Percentiles rank a stretch among this genome's conserved stretches.
phyloP scores from a whole-genome alignment of 2,888 invertebrate genomes.

The Flexamia atlantica region DNA sequence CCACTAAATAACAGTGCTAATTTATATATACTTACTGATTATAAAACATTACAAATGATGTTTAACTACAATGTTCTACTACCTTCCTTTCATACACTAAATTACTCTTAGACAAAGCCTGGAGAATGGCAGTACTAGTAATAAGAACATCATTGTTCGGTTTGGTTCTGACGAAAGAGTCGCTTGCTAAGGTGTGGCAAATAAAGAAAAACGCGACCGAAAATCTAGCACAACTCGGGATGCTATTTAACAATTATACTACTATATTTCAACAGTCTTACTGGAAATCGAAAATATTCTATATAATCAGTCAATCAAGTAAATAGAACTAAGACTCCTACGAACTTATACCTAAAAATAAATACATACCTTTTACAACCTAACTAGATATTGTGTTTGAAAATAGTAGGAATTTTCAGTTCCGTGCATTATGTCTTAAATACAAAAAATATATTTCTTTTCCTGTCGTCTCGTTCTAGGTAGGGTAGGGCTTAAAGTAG shows the following conservation, averaged over 20 bases:
- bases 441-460: conserved; percentile 64
- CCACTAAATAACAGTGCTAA: background rate
- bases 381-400: conserved; percentile 64
- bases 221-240: conserved; percentile 58
- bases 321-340: conserved; percentile 62
- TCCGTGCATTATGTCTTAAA: conserved; percentile 64
- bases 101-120: background rate
- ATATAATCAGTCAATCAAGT: conserved; percentile 64
- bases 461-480: conserved; percentile 59
- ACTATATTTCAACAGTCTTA: conserved; percentile 60
- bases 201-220: conserved; percentile 39
- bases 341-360: conserved; percentile 59
- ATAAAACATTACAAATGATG: background rate
- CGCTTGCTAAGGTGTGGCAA: conserved; percentile 41
- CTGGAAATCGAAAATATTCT: conserved; percentile 61
- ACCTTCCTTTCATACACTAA: background rate
- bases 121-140: conserved; percentile 37
- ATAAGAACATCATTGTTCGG: background rate
- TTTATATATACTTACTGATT: background rate
- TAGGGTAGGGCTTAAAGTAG: conserved; percentile 59
- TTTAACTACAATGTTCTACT: conserved; percentile 27
- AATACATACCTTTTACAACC: conserved; percentile 60
- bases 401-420: conserved; percentile 64
- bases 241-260: conserved; percentile 60
- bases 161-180: conserved; percentile 50